A percentile compares a stretch with the other conserved stretches of the same genome.
These are phyloP conservation scores for Halichondria panicea DNA, from an alignment of 37 sponge, comb jelly and placozoan species.

Conservation along the genomic window DNA sequence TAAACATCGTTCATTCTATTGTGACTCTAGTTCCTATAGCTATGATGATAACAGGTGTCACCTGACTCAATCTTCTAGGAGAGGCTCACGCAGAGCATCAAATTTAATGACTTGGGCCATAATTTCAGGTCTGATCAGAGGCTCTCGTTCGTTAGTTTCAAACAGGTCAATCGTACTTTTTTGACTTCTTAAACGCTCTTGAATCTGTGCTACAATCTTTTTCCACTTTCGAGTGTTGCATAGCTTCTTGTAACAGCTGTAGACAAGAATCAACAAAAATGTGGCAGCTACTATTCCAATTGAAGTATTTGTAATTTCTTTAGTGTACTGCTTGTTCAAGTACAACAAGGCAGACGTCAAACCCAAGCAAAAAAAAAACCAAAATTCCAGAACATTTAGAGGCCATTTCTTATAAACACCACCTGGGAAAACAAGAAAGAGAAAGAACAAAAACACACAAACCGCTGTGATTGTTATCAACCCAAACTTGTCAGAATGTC, in stretches of 20 bases:
- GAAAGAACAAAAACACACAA: background rate
- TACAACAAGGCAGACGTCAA: background rate
- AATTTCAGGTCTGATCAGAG: too few species aligned
- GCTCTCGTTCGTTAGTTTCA: too few species aligned
- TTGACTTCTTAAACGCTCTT: too few species aligned
- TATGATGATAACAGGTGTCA: too few species aligned
- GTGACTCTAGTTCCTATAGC: too few species aligned
- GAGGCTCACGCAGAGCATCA: background rate
- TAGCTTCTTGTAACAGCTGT: background rate
- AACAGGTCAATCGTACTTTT: too few species aligned
- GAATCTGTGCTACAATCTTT: background rate
- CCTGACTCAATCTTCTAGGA: too few species aligned
- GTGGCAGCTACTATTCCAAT: background rate
- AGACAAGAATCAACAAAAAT: background rate
- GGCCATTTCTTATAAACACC: slow-evolving; percentile 11
- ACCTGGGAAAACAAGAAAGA: background rate
- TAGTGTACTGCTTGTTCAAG: too few species aligned
- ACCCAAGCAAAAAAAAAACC: background rate
- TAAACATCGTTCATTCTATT: too few species aligned
- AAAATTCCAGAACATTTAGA: background rate
- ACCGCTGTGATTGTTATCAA: background rate
- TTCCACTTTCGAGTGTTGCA: background rate
- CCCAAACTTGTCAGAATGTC: too few species aligned
- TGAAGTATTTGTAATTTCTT: background rate
- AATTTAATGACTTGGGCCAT: too few species aligned